Base-by-base conservation (phyloP, 2,113 vertebrate genomes). In the Eonycteris spelaea region DNA sequence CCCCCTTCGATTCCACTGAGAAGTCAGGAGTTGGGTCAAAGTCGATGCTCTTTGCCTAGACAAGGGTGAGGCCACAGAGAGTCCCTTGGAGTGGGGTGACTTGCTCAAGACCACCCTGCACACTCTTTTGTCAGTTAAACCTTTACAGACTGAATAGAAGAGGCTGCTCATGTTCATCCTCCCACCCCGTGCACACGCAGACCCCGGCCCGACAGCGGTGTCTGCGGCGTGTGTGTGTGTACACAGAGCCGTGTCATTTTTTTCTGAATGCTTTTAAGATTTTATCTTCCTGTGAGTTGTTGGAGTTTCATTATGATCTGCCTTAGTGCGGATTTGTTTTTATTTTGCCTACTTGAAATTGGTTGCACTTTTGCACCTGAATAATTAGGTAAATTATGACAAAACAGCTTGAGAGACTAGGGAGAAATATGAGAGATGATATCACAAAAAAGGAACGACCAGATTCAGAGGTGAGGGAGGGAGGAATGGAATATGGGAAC, bases 171-270 rank as follows among this genome's bases (percentile, higher is more conserved):
- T 18, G 53, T 40, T 43, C 1, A 43, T 53, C 16, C 33, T n/a
- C 35, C 30, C 2, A 2, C 7, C 5, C 3, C 4, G 0, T 18
- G 28, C 0, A 40, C 13, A 33, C 59, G 6, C 30, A 19, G 55
- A 40, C 43, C 1, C 19, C 1, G n/a, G n/a, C 16, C 18, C 40
- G 16, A 18, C 24, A 13, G 15, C 24, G 18, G 18, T 24, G 19
- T 6, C 38, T 89, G 28, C 11, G 53, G 43, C 4, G 1, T 24
- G 3, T 30, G 19, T 21, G 57, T 53, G 9, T n/a, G 4, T 43
- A 6, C 9, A 35, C 26, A 6, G 6, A 48, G 7, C 43, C 21
- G 43, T 15, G 1, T 30, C 0, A 15, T 38, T 33, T 59, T 86
- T 65, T n/a, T 48, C 35, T 59, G 24, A 3, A 16, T 84, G 18